Evolutionary conservation across 2,113 vertebrate species (phyloP).

Genomic region (Syngnathus typhle): DNA sequence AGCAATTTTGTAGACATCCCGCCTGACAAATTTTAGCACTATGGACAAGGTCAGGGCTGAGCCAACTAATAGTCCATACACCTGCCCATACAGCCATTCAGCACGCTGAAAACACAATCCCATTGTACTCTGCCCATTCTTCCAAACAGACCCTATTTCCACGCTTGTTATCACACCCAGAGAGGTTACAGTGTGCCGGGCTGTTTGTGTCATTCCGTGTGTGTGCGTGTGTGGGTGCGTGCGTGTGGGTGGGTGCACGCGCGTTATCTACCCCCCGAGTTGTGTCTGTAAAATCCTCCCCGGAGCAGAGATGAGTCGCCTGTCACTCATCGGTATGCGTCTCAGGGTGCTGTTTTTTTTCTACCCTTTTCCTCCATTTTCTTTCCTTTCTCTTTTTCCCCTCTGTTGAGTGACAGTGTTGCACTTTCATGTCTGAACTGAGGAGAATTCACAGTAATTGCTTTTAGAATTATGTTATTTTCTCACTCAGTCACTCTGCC

Average conservation of each 20-base stretch:
- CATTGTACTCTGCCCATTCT: slow-evolving; percentile 60
- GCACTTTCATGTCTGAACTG: slow-evolving; percentile 74
- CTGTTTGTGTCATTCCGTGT: slow-evolving; percentile 30
- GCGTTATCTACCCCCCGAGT: slow-evolving; percentile 63
- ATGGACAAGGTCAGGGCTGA: slow-evolving; percentile 33
- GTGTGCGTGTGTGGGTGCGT: slow-evolving; percentile 27
- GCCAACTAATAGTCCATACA: slow-evolving; percentile 46
- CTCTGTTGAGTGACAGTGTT: slow-evolving; percentile 61
- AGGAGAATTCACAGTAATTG: slow-evolving; percentile 77
- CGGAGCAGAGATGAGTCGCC: slow-evolving; percentile 64
- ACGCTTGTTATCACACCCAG: slow-evolving; percentile 60
- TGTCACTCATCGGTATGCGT: slow-evolving; percentile 65
- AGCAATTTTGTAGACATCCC: neutral
- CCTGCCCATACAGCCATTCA: slow-evolving; percentile 52
- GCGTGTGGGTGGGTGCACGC: slow-evolving; percentile 29
- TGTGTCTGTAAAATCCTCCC: slow-evolving; percentile 68
- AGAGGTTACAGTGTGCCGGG: slow-evolving; percentile 50
- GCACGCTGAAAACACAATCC: slow-evolving; percentile 51
- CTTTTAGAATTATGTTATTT: slow-evolving; percentile 71
- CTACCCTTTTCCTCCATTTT: slow-evolving; percentile 18
- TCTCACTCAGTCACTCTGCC: slow-evolving; percentile 32
- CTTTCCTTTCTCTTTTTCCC: slow-evolving; percentile 30
- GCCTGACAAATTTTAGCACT: slow-evolving; percentile 44
- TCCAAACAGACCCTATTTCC: slow-evolving; percentile 61
- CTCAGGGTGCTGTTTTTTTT: slow-evolving; percentile 52